Evolutionary conservation across 2,797 vertebrate genomes (phyloP), one percentile per base, ranked within the genome.

Genomic region (Limnodromus scolopaceus): DNA sequence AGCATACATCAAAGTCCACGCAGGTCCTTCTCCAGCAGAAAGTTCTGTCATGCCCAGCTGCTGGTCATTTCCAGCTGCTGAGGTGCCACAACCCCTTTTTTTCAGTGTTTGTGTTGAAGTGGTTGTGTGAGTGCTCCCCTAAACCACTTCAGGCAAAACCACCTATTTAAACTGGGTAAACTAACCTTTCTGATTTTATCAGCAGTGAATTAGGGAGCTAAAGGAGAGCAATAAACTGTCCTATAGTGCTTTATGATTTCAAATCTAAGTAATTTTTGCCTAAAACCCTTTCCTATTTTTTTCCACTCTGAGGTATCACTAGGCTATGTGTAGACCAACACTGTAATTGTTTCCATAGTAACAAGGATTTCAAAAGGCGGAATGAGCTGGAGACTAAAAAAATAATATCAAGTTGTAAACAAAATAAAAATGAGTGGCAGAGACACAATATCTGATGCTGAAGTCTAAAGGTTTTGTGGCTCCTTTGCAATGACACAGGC

Each of bases 271-370:
- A 25, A 15, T 66, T 92, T 92, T 89, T 91, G 18, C 36, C 30
- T 49, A 8, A 71, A 69, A 79, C 10, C 41, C 41, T 75, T 84
- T 16, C 9, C 4, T 82, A 75, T 27, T 53, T 70, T 71, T 77
- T 68, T 55, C 13, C 19, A 16, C 75, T 92, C 49, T 51, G n/a
- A 86, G 39, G 9, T 81, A 78, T 66, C 53, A 61, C n/a, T 60
- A 61, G 41, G 30, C 63, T 86, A 49, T 48, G 34, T 78, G 63
- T 51, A 71, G 77, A 65, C 36, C 49, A 83, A 63, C 32, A 38
- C 12, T 71, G 43, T 95, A 89, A 89, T 72, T 87, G 94, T 97
- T 97, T 93, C 97, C 93, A 94, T 97, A 64, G 94, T 70, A 79
- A 97, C 96, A 76, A 96, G 89, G 58, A 49, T 38, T 89, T 94